phyloP scores from a whole-genome alignment of 2,888 invertebrate genomes.

The Argyresthia goedartella region DNA sequence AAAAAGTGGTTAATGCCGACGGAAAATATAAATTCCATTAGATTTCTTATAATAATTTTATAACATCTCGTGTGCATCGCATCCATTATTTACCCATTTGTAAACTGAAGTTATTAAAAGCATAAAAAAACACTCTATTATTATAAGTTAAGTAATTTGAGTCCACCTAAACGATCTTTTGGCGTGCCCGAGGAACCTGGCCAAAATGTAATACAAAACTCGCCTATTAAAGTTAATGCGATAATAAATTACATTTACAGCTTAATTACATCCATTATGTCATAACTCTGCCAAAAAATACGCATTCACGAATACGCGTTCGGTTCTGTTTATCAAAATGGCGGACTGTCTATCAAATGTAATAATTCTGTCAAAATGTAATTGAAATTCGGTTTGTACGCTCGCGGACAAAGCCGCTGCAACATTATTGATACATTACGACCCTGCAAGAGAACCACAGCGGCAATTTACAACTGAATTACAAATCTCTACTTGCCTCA shows the following conservation, averaged over 20 bases:
- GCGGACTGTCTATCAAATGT: constrained; percentile 53
- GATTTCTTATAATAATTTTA: not conserved
- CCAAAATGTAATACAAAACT: constrained; percentile 4
- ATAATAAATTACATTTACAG: constrained; percentile 12
- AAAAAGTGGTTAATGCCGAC: not conserved
- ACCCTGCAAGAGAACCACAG: constrained; percentile 55
- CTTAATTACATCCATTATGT: constrained; percentile 29
- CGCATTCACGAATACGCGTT: constrained; percentile 22
- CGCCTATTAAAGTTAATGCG: constrained; percentile 3
- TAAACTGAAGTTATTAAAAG: not conserved
- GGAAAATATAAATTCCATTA: not conserved
- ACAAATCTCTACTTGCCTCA: constrained; percentile 59
- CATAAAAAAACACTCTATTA: constrained; percentile 3
- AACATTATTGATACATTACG: constrained; percentile 68
- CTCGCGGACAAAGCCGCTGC: constrained; percentile 33
- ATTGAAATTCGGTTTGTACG: constrained; percentile 53
- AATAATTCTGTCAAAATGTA: constrained; percentile 68
- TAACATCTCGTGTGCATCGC: not conserved
- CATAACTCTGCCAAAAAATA: constrained; percentile 29
- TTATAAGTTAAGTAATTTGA: not conserved
- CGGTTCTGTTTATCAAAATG: constrained; percentile 52
- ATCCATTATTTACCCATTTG: not conserved
- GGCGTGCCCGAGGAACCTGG: not conserved
- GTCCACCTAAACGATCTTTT: constrained; percentile 4
- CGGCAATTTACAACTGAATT: constrained; percentile 66